phyloP scores from a whole-genome alignment of 2,888 invertebrate species.

The Sarcophaga rosellei region DNA sequence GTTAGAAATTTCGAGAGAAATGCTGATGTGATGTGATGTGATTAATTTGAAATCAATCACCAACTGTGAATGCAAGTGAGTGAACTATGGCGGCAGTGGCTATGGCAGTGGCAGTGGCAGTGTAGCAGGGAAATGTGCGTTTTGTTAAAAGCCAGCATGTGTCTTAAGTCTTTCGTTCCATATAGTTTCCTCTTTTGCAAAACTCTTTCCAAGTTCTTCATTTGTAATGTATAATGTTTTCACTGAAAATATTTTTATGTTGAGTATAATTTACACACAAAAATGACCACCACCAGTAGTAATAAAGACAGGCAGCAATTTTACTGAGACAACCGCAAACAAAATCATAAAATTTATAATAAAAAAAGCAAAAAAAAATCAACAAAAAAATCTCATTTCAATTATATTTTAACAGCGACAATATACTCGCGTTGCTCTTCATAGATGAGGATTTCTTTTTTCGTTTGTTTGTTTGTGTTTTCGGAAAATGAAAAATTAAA shows the following conservation, averaged over 20 bases:
- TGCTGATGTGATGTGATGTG: slow-evolving; percentile 1
- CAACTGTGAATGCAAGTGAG: slow-evolving; percentile 46
- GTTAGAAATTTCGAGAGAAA: slow-evolving; percentile 58
- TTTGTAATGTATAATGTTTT: slow-evolving; percentile 51
- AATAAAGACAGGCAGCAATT: no score
- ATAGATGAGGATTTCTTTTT: slow-evolving; percentile 31
- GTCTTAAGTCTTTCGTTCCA: slow-evolving; percentile 52
- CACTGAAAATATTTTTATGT: slow-evolving; percentile 65
- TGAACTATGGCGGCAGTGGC: slow-evolving; percentile 40
- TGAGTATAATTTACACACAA: slow-evolving; percentile 67
- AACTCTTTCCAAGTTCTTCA: slow-evolving; percentile 64
- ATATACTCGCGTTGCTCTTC: background rate
- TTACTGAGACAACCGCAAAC: slow-evolving; percentile 54
- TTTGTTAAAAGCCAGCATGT: slow-evolving; percentile 27
- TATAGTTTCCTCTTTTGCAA: slow-evolving; percentile 17
- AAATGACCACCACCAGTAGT: slow-evolving; percentile 60
- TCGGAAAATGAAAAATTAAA: slow-evolving; percentile 57
- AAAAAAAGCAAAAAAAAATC: background rate
- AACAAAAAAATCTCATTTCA: slow-evolving; percentile 46
- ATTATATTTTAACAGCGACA: slow-evolving; percentile 48
- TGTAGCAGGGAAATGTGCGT: slow-evolving; percentile 19
- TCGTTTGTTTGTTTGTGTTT: slow-evolving; percentile 39
- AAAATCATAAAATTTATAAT: slow-evolving; percentile 55
- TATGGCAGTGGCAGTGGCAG: background rate
- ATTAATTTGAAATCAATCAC: slow-evolving; percentile 46